Conservation (phyloP, 2,797 vertebrate genomes). For the Xenopus petersii region DNA sequence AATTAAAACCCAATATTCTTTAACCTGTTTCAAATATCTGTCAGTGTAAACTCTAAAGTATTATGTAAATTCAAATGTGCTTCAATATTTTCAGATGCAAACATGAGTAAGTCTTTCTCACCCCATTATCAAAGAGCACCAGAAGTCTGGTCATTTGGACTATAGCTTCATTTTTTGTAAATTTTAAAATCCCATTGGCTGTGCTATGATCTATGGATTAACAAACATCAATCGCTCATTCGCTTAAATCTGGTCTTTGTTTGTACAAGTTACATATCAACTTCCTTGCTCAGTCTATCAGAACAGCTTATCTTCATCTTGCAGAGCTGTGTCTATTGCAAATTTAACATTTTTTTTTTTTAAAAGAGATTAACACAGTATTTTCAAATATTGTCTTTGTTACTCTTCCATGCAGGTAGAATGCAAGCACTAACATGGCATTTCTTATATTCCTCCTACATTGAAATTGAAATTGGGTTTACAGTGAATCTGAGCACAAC, state of each 20-base stretch:
- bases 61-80: no score
- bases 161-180: slow-evolving; percentile 5
- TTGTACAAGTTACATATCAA: slow-evolving; percentile 50
- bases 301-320: slow-evolving; percentile 62
- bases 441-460: slow-evolving; percentile 1
- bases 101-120: no score
- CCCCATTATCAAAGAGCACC: neutral
- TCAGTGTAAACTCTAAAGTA: no score
- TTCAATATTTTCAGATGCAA: no score
- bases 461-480: neutral
- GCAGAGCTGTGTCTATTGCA: slow-evolving; percentile 57
- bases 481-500: no score
- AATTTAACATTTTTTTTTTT: slow-evolving; percentile 50
- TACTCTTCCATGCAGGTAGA: slow-evolving; percentile 44
- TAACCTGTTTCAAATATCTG: no score
- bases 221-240: slow-evolving; percentile 36
- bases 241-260: slow-evolving; percentile 48
- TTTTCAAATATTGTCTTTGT: slow-evolving; percentile 57
- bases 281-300: slow-evolving; percentile 54
- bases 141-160: slow-evolving; percentile 25
- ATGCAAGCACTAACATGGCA: neutral
- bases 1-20: no score
- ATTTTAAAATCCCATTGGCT: slow-evolving; percentile 33
- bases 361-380: slow-evolving; percentile 60
- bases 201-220: slow-evolving; percentile 43